phyloP scores from a whole-genome alignment of 2,113 vertebrate species.

The Menidia beryllina region DNA sequence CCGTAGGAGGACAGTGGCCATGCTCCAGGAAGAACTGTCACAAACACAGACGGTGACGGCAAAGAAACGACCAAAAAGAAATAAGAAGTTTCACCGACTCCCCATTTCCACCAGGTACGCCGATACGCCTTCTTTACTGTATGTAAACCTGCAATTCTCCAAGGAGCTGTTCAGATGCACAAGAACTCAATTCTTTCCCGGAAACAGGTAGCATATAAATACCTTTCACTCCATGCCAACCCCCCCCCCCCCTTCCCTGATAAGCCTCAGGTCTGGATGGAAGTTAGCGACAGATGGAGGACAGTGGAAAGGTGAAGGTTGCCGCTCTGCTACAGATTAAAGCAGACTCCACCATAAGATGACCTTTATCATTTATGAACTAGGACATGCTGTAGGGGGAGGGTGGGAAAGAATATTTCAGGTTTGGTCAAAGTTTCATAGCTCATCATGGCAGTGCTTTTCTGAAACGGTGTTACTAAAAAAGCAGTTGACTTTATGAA shows the following conservation, averaged over 20 bases:
- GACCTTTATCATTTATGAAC: constrained; percentile 62
- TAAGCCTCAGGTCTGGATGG: not conserved
- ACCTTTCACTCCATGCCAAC: not conserved
- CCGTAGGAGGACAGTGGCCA: constrained; percentile 13
- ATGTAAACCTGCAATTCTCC: not conserved
- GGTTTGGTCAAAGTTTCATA: too few relatives aligned
- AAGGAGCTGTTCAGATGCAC: constrained; percentile 13
- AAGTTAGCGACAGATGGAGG: constrained; percentile 21
- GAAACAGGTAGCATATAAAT: not conserved
- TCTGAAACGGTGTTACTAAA: too few relatives aligned
- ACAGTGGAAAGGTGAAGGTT: constrained; percentile 31
- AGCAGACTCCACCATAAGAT: constrained; percentile 28
- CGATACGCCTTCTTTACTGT: constrained; percentile 12
- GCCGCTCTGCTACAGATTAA: constrained; percentile 33
- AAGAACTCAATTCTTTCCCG: constrained; percentile 6
- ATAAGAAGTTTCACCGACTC: not conserved
- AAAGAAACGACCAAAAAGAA: not conserved
- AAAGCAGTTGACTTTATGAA: too few relatives aligned
- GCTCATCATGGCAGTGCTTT: too few relatives aligned
- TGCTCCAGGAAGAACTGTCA: constrained; percentile 23
- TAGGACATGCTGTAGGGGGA: not conserved
- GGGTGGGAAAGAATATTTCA: too few relatives aligned
- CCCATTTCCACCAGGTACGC: constrained; percentile 25
- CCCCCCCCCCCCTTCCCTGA: not conserved
- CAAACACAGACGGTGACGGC: not conserved